Percentiles rank a stretch among this genome's conserved stretches.
Conservation (phyloP, 2,113 vertebrate species). For the Phaethornis superciliosus region DNA sequence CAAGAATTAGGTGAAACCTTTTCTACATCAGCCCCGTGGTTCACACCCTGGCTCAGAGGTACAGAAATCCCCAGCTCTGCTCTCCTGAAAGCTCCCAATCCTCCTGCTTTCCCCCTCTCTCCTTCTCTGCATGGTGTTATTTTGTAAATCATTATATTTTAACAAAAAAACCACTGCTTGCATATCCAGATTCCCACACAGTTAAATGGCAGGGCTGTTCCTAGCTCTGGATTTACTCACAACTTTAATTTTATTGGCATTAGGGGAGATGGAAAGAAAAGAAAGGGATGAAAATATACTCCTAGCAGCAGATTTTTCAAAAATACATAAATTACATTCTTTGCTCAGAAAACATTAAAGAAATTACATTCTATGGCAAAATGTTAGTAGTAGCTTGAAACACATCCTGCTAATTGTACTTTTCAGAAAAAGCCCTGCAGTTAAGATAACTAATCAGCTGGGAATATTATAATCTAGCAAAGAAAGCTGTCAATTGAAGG, state of each 20-base stretch:
- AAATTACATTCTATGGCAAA: constrained; percentile 23
- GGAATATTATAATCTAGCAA: constrained; percentile 49
- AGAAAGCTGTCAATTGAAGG: constrained; percentile 38
- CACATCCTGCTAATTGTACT: constrained; percentile 46
- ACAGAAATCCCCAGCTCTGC: neutral
- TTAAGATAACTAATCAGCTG: constrained; percentile 48
- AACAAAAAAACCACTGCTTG: neutral
- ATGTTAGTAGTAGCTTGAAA: constrained; percentile 10
- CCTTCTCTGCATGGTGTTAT: neutral
- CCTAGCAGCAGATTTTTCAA: neutral
- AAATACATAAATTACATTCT: neutral
- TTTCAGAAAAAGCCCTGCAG: neutral
- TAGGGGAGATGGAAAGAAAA: neutral
- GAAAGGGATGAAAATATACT: neutral
- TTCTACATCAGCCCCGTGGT: neutral
- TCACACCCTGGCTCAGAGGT: neutral
- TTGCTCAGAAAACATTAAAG: constrained; percentile 19
- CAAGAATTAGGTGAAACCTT: neutral
- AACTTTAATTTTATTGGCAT: neutral
- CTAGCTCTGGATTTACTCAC: neutral
- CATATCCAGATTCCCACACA: neutral
- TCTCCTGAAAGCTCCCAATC: neutral
- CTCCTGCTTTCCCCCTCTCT: neutral
- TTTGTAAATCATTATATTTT: neutral
- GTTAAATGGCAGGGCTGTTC: neutral